Conservation (phyloP, 2,797 vertebrate species). For the Meriones psammophilus region DNA sequence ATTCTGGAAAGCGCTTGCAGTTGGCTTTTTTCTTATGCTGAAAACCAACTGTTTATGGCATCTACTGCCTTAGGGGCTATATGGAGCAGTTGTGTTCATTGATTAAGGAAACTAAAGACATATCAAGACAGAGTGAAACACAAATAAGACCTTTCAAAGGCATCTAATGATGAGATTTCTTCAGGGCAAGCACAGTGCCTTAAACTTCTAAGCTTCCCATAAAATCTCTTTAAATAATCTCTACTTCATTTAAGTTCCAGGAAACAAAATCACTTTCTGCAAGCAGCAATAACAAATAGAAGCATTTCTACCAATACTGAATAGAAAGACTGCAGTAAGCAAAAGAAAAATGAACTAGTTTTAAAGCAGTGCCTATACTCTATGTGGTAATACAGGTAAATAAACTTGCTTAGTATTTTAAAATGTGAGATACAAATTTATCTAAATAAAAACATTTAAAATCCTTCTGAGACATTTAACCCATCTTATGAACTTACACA, state of each 20-base stretch:
- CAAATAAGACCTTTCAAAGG: conserved; percentile 84
- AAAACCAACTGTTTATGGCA: conserved; percentile 77
- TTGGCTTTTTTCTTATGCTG: conserved; percentile 55
- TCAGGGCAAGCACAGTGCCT: conserved; percentile 74
- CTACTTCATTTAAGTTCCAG: conserved; percentile 76
- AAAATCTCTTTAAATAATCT: conserved; percentile 81
- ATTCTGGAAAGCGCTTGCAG: conserved; percentile 32
- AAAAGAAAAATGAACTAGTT: conserved; percentile 64
- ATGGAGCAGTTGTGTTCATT: conserved; percentile 80
- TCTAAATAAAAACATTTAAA: conserved; percentile 27
- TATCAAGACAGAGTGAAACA: conserved; percentile 82
- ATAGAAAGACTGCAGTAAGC: conserved; percentile 62
- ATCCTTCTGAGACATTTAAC: background rate
- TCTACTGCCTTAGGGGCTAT: conserved; percentile 76
- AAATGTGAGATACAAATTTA: background rate
- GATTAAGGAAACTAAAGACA: conserved; percentile 85
- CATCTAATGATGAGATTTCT: conserved; percentile 81
- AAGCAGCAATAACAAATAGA: conserved; percentile 63
- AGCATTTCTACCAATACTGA: conserved; percentile 75
- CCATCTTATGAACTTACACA: background rate
- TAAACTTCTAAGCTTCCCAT: conserved; percentile 76
- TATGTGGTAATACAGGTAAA: background rate
- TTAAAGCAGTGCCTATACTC: conserved; percentile 50
- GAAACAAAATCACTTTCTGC: conserved; percentile 70
- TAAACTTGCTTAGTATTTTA: conserved; percentile 52